Evolutionary conservation across 2,113 vertebrate genomes (phyloP).

Genomic region (Tachysurus fulvidraco): DNA sequence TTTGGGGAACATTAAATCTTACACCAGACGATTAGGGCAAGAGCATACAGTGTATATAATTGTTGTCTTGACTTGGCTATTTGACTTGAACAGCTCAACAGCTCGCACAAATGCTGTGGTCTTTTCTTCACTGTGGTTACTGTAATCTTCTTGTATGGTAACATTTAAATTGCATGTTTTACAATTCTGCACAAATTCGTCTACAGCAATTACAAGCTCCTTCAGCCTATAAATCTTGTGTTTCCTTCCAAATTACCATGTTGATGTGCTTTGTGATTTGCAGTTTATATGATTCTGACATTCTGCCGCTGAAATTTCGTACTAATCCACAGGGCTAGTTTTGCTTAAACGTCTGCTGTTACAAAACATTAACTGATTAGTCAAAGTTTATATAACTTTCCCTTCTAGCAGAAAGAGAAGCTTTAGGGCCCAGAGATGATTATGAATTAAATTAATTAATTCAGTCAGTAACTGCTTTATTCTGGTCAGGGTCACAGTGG

Average conservation of each 20-base stretch:
- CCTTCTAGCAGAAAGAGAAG: background rate
- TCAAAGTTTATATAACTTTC: background rate
- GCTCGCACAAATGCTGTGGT: background rate
- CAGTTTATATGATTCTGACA: background rate
- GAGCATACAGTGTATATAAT: background rate
- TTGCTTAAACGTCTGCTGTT: background rate
- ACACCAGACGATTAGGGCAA: background rate
- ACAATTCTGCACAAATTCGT: background rate
- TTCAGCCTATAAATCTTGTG: background rate
- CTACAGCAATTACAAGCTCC: background rate
- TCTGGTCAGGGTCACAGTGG: background rate
- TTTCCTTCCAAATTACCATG: slow-evolving; percentile 3
- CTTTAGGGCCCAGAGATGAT: background rate
- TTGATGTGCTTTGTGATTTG: background rate
- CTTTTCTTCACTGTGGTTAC: background rate
- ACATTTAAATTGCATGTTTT: background rate
- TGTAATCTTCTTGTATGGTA: background rate
- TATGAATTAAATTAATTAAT: background rate
- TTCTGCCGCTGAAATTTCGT: background rate
- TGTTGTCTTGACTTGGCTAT: background rate
- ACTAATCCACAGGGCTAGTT: background rate
- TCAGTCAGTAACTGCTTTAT: background rate
- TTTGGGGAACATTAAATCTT: background rate
- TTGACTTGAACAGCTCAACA: background rate
- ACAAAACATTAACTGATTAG: background rate